Percentiles rank a stretch among this genome's conserved stretches.
These are phyloP conservation scores for Bugulina stolonifera DNA, from an alignment of 2,888 invertebrate species.

Conservation along the genomic window DNA sequence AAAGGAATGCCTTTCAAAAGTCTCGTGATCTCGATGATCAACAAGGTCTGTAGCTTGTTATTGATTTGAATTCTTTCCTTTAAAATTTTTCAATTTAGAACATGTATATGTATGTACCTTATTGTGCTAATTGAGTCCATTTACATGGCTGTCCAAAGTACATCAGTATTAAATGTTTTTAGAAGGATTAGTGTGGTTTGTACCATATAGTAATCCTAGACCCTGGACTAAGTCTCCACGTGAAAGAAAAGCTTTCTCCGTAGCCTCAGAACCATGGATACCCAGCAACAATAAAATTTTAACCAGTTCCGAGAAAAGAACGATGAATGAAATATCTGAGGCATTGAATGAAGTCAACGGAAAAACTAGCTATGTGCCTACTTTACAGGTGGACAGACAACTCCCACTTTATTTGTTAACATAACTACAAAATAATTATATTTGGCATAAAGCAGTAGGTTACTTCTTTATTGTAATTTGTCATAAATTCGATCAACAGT, in stretches of 20 bases:
- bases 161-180: too few relatives aligned
- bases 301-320: neutral
- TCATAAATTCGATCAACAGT: too few relatives aligned
- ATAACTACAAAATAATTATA: too few relatives aligned
- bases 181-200: conserved; percentile 20
- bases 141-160: too few relatives aligned
- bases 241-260: neutral
- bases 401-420: too few relatives aligned
- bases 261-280: neutral
- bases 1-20: neutral
- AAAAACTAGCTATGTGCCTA: neutral
- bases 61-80: too few relatives aligned
- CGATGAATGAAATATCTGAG: neutral
- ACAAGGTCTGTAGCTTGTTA: neutral
- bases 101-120: too few relatives aligned
- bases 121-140: too few relatives aligned
- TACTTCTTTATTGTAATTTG: too few relatives aligned
- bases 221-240: neutral
- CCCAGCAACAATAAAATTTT: neutral
- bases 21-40: neutral
- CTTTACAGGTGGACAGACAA: conserved; percentile 10
- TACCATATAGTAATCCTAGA: neutral
- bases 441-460: too few relatives aligned
- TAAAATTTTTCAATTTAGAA: too few relatives aligned
- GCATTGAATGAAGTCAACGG: neutral